A percentile compares a stretch with the other conserved stretches of the same genome.
These are phyloP conservation scores for Allobates femoralis DNA, from an alignment of 2,797 vertebrate species.

Conservation along the genomic window DNA sequence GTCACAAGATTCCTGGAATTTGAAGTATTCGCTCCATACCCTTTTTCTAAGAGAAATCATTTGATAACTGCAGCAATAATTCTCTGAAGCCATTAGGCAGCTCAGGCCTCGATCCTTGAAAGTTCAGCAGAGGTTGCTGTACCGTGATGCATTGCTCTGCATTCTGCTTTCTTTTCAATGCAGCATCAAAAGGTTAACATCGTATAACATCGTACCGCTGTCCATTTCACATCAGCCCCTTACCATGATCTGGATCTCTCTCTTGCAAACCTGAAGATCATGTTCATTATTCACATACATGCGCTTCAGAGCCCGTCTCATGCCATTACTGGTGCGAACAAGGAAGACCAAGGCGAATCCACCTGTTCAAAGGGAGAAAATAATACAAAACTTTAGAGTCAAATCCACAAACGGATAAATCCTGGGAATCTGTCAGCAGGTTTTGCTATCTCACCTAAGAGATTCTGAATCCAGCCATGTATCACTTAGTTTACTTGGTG, in stretches of 20 bases:
- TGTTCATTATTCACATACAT: conserved; percentile 99
- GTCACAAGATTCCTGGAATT: neutral
- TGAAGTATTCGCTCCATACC: neutral
- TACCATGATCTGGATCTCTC: conserved; percentile 99
- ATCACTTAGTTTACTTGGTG: too few species aligned
- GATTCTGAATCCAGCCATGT: too few species aligned
- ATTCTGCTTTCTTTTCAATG: neutral
- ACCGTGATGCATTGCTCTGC: neutral
- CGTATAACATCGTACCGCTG: neutral
- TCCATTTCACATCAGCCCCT: conserved; percentile 58
- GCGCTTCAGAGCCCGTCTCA: conserved; percentile 94
- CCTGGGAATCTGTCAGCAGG: too few species aligned
- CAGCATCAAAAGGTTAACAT: conserved; percentile 6
- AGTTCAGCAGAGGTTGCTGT: neutral
- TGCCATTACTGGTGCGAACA: conserved; percentile 91
- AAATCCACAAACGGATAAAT: neutral
- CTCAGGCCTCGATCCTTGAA: neutral
- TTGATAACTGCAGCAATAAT: neutral
- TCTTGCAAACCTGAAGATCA: conserved; percentile 94
- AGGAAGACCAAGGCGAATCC: conserved; percentile 98
- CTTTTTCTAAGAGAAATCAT: neutral
- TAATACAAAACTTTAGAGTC: neutral
- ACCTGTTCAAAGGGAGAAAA: conserved; percentile 73
- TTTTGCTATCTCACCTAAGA: too few species aligned
- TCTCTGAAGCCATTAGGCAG: neutral